phyloP scores from a whole-genome alignment of 2,113 vertebrate genomes.

The Pelvicachromis taeniatus region DNA sequence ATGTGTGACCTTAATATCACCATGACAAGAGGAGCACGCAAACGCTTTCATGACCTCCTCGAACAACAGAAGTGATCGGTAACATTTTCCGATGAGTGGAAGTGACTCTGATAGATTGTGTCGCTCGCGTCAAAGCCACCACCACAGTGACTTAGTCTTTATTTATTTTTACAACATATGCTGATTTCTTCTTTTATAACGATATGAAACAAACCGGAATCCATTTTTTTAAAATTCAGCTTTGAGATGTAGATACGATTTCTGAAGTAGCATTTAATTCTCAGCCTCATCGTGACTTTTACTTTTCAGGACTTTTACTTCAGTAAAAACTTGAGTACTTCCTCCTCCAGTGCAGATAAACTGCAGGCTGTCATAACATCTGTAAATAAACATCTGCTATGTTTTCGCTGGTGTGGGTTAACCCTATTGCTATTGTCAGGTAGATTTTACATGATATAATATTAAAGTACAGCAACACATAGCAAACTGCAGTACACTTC shows the following conservation, averaged over 20 bases:
- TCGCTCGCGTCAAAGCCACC: not conserved
- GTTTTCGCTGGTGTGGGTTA: not conserved
- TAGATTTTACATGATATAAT: not conserved
- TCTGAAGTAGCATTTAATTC: not conserved
- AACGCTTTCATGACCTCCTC: not conserved
- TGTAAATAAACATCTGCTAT: not conserved
- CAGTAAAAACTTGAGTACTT: not conserved
- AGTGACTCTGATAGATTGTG: accelerated
- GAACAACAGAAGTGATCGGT: not conserved
- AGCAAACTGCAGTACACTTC: not conserved
- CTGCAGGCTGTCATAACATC: not conserved
- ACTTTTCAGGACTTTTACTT: not conserved
- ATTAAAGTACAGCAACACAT: not conserved
- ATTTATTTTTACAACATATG: not conserved
- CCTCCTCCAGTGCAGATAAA: not conserved
- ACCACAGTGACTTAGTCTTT: not conserved
- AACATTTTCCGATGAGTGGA: not conserved
- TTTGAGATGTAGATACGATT: not conserved
- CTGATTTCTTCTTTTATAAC: not conserved
- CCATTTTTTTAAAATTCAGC: not conserved
- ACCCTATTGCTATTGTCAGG: accelerated
- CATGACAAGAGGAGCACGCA: not conserved
- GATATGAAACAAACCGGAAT: not conserved
- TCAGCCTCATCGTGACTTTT: not conserved
- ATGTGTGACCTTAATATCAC: accelerated